Percentiles rank a stretch among this genome's conserved stretches.
Evolutionary conservation across 2,888 invertebrate species (phyloP).

Genomic region (Dermolepida albohirtum): DNA sequence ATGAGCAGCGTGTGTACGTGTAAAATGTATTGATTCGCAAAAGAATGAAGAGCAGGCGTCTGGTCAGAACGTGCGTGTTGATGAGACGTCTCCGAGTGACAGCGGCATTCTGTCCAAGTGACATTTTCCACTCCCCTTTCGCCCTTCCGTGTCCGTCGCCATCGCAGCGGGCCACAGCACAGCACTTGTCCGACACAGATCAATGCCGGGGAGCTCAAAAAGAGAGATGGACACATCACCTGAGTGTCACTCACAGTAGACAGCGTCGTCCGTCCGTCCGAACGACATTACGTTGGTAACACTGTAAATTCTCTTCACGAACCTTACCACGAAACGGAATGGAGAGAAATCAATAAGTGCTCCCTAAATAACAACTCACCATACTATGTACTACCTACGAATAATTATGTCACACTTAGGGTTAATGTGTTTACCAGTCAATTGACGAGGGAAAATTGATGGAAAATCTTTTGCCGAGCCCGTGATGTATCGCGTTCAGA

Average conservation of each 20-base stretch:
- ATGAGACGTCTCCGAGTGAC: slow-evolving; percentile 54
- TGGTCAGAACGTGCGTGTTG: slow-evolving; percentile 54
- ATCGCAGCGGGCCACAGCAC: slow-evolving; percentile 36
- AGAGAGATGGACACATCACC: slow-evolving; percentile 50
- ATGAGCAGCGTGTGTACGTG: neutral
- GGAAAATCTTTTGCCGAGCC: slow-evolving; percentile 27
- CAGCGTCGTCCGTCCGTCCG: slow-evolving; percentile 36
- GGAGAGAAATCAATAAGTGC: slow-evolving; percentile 33
- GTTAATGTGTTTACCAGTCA: slow-evolving; percentile 38
- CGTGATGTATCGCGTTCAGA: slow-evolving; percentile 3
- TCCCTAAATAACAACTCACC: slow-evolving; percentile 26
- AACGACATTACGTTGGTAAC: slow-evolving; percentile 28
- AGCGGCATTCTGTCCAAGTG: slow-evolving; percentile 50
- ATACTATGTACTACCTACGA: slow-evolving; percentile 28
- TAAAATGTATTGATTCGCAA: slow-evolving; percentile 46
- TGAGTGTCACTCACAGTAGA: slow-evolving; percentile 48
- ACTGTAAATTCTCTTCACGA: slow-evolving; percentile 31
- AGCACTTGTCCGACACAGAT: slow-evolving; percentile 49
- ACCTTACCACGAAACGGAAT: slow-evolving; percentile 22
- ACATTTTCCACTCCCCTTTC: slow-evolving; percentile 47
- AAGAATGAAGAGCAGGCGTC: slow-evolving; percentile 42
- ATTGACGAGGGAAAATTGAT: slow-evolving; percentile 38
- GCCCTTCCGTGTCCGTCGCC: slow-evolving; percentile 27
- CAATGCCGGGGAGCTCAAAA: slow-evolving; percentile 47
- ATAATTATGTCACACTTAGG: slow-evolving; percentile 38